phyloP scores from a whole-genome alignment of 1,140 invertebrate genomes.

The Drosophila nikananu region DNA sequence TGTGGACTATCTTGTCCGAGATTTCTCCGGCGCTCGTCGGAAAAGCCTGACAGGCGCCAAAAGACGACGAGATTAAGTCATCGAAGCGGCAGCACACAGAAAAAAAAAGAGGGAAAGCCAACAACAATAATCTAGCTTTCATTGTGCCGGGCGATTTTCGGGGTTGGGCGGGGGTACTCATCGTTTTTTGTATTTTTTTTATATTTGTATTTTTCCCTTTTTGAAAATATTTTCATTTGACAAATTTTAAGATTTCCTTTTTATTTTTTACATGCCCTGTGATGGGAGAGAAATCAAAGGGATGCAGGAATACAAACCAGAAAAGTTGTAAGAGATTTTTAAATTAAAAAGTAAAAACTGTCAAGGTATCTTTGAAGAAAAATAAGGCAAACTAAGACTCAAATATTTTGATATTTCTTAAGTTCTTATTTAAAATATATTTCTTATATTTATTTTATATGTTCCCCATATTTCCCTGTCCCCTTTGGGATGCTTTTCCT shows the following conservation, averaged over 20 bases:
- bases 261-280: constrained; percentile 15
- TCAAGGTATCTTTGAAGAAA: neutral
- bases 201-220: constrained; percentile 7
- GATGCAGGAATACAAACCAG: neutral
- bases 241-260: constrained; percentile 67
- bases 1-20: constrained; percentile 52
- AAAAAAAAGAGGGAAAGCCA: constrained; percentile 44
- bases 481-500: neutral
- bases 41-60: constrained; percentile 71
- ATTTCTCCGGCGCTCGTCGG: constrained; percentile 54
- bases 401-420: neutral
- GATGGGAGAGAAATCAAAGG: neutral
- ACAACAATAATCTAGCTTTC: constrained; percentile 60
- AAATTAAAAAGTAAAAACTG: neutral
- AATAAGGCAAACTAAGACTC: neutral
- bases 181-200: constrained; percentile 30
- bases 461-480: neutral
- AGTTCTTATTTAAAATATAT: neutral
- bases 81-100: constrained; percentile 64
- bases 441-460: neutral
- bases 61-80: constrained; percentile 76
- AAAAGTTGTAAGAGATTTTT: neutral
- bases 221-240: constrained; percentile 79
- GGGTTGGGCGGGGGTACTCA: constrained; percentile 22
- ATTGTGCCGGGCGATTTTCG: constrained; percentile 25